Evolutionary conservation across 2,113 vertebrate genomes (phyloP), one percentile per base, ranked within the genome.

Genomic region (Euleptes europaea): DNA sequence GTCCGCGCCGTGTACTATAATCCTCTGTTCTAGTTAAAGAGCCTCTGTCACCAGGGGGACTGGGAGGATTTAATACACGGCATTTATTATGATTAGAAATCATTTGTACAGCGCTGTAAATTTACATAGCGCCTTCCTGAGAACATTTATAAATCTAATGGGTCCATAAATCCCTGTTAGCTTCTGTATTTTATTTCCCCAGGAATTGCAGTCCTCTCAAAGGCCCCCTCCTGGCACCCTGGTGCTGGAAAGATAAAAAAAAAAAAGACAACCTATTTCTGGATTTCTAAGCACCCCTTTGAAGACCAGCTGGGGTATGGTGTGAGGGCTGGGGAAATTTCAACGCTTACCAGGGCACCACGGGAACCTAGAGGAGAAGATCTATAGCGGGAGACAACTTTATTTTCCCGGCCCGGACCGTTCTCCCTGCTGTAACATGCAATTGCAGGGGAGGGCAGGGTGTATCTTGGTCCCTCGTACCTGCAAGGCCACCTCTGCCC

Each of bases 1-100:
- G 90, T 92, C 91, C 92, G 90, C 89, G 91, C 90, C 74, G 76
- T 84, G 85, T 91, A 92, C 91, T 19, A 0, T 40, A 88, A 92
- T 93, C 92, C 92, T 95, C 91, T 84, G 88, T 85, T 91, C 89
- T 93, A 88, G 91, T 94, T 93, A 94, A 93, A 93, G 88, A 91
- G 94, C 90, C 90, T 90, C 78, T 91, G 91, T 94, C 92, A 92
- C 89, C 77, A 88, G 84, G 90, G 90, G 67, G 31, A 88, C 89
- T 89, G 92, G 82, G 89, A 92, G 90, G 91, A 93, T 92, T 92
- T 94, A 93, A 94, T 93, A 92, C 94, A 94, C 0, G 85, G 91
- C 88, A 44, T 94, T 94, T 94, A 94, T 92, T 91, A 94, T 92
- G 88, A 93, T 94, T 92, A 92, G 94, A 94, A 95, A 94, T 94